These are phyloP conservation scores for Motacilla tschutschensis DNA, from an alignment of 2,113 vertebrate species.

Conservation along the genomic window DNA sequence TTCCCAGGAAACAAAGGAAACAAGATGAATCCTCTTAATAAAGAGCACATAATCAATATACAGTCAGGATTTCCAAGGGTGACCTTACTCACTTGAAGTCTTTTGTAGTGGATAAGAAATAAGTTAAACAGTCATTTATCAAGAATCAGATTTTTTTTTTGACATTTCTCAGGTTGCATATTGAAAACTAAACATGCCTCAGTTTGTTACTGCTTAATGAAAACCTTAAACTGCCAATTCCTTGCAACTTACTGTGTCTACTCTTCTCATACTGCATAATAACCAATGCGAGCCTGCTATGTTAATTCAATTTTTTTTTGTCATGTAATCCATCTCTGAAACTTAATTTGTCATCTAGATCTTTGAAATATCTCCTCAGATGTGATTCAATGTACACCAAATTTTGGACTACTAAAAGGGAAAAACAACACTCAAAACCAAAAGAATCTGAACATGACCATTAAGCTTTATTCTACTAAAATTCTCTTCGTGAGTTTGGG, in stretches of 20 bases:
- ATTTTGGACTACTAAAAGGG: background rate
- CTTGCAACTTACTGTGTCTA: accelerated
- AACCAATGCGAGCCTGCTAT: background rate
- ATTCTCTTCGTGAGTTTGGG: background rate
- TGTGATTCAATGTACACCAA: background rate
- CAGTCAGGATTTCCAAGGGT: background rate
- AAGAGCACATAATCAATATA: background rate
- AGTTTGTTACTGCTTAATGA: background rate
- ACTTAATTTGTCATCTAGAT: background rate
- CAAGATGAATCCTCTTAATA: background rate
- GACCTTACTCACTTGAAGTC: background rate
- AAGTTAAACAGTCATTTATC: background rate
- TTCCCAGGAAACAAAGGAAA: background rate
- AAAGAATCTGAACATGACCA: background rate
- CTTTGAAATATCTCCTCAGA: background rate
- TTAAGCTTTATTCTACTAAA: background rate
- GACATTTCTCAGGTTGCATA: background rate
- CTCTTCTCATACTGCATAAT: accelerated
- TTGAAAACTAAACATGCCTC: background rate
- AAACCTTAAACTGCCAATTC: background rate
- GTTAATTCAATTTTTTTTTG: background rate
- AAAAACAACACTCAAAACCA: too few relatives aligned
- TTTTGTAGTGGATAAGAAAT: background rate
- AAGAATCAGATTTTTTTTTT: background rate
- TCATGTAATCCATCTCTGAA: background rate